Conservation (phyloP, 2,113 vertebrate genomes). For the Engraulis encrasicolus region DNA sequence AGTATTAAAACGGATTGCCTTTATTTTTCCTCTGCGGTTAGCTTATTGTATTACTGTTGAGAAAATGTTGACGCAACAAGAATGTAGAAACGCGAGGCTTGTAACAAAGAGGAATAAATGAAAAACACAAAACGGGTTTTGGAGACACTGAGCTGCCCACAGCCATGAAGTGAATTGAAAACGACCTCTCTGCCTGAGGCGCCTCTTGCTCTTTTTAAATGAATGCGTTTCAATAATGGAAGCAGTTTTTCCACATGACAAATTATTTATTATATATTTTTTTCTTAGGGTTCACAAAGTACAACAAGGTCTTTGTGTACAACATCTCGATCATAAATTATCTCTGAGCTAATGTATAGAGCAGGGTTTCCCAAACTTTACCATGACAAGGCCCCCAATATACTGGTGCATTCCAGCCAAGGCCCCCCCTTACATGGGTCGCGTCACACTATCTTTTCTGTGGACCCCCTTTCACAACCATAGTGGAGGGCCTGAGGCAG, state of each 20-base stretch:
- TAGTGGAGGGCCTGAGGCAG: no score
- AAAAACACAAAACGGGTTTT: background rate
- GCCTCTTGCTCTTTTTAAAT: background rate
- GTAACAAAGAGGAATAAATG: background rate
- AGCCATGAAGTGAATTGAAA: background rate
- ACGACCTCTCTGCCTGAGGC: background rate
- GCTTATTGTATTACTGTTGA: background rate
- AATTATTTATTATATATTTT: no score
- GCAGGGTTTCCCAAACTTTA: no score
- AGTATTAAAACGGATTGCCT: constrained; percentile 1
- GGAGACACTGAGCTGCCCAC: background rate
- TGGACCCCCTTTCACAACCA: no score
- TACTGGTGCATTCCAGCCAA: no score
- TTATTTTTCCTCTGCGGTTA: background rate
- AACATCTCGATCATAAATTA: constrained; percentile 5
- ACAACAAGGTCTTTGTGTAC: background rate
- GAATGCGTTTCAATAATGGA: background rate
- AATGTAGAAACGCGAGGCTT: background rate
- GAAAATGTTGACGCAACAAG: background rate
- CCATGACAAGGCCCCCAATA: no score
- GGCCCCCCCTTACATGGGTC: no score
- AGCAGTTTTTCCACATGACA: background rate
- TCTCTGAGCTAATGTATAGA: background rate
- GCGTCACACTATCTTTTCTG: no score
- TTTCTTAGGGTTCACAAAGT: background rate